These are phyloP conservation scores for Amphiprion ocellaris DNA, from an alignment of 2,113 vertebrate species.

Conservation along the genomic window DNA sequence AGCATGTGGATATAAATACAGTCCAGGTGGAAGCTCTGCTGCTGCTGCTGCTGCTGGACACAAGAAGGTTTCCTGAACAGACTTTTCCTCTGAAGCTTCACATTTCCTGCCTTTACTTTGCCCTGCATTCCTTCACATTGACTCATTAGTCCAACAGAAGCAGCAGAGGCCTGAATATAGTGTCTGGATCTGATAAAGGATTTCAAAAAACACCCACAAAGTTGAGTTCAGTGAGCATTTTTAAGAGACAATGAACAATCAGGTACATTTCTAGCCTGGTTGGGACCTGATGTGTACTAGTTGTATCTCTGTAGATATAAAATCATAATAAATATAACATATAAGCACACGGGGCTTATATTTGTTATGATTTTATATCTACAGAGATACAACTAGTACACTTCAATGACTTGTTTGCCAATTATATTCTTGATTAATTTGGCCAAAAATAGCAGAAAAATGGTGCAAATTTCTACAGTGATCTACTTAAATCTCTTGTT, in stretches of 20 bases:
- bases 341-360: too few relatives aligned
- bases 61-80: constrained; percentile 71
- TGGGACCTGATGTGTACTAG: not conserved
- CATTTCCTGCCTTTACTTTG: constrained; percentile 73
- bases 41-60: constrained; percentile 9
- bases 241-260: not conserved
- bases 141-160: constrained; percentile 51
- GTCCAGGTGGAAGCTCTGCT: constrained; percentile 56
- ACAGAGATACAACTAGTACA: too few relatives aligned
- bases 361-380: too few relatives aligned
- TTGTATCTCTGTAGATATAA: too few relatives aligned
- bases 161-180: constrained; percentile 41
- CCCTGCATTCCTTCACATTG: constrained; percentile 71
- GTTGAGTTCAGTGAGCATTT: not conserved
- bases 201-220: constrained; percentile 11
- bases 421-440: too few relatives aligned
- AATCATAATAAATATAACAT: not conserved
- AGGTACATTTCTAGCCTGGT: not conserved
- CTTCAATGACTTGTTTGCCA: not conserved
- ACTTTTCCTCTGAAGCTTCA: constrained; percentile 72
- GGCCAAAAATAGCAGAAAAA: too few relatives aligned
- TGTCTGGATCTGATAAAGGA: constrained; percentile 7
- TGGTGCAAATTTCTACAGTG: too few relatives aligned
- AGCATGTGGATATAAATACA: not conserved
- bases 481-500: too few relatives aligned